These are phyloP conservation scores for Pelmatolapia mariae DNA, from an alignment of 2,113 vertebrate species.

Conservation along the genomic window DNA sequence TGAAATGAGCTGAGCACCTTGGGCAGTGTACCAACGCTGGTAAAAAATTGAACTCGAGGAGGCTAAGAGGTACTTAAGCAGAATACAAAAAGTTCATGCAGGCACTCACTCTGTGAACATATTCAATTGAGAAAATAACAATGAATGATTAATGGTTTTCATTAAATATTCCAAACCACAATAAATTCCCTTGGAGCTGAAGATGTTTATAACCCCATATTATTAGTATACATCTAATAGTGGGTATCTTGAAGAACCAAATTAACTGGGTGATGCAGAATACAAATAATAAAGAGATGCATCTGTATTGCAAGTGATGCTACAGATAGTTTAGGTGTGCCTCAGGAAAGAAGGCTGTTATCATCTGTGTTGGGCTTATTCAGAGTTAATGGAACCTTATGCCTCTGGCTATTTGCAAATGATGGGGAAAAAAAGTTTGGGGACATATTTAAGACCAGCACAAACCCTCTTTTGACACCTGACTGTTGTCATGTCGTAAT, in stretches of 20 bases:
- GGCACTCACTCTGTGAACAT: background rate
- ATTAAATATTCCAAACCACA: conserved; percentile 31
- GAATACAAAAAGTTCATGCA: background rate
- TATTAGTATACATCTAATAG: conserved; percentile 29
- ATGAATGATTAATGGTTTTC: conserved; percentile 58
- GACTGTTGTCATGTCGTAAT: background rate
- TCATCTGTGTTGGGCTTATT: background rate
- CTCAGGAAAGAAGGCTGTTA: background rate
- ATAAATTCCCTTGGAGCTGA: conserved; percentile 1
- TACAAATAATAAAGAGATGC: background rate
- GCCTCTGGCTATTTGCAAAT: background rate
- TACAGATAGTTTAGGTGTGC: background rate
- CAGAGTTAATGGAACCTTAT: background rate
- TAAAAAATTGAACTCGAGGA: background rate
- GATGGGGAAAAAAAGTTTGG: background rate
- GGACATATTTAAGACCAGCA: background rate
- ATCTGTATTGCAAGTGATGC: background rate
- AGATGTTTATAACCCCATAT: conserved; percentile 42
- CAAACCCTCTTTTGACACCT: background rate
- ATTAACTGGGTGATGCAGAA: conserved; percentile 22
- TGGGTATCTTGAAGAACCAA: conserved; percentile 21
- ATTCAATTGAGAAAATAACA: conserved; percentile 18
- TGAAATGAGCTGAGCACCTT: background rate
- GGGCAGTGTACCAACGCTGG: background rate
- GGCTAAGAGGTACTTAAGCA: background rate